Conservation (phyloP, 2,888 invertebrate species). For the Tortricodes alternella region DNA sequence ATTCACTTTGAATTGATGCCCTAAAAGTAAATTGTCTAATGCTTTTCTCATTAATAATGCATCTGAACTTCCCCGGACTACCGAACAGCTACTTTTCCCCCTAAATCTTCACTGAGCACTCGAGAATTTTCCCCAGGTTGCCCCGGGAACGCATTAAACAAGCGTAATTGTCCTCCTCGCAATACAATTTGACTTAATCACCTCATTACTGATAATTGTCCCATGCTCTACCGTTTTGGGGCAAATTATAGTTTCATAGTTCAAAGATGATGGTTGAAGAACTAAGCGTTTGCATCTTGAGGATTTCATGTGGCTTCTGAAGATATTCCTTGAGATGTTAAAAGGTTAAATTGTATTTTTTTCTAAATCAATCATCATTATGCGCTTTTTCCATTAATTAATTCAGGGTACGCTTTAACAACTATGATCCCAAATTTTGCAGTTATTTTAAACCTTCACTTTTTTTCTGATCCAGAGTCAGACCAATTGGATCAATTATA, state of each 20-base stretch:
- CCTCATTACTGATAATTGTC: constrained; percentile 56
- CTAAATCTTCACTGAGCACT: neutral
- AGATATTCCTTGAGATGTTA: no score
- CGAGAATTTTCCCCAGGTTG: constrained; percentile 4
- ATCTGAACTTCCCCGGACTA: neutral
- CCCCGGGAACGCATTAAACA: constrained; percentile 44
- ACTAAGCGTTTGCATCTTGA: no score
- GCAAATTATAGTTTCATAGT: constrained; percentile 28
- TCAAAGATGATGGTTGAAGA: no score
- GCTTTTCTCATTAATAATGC: neutral
- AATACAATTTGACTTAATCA: constrained; percentile 54
- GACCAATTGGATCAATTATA: no score
- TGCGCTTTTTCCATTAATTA: no score
- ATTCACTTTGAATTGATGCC: neutral
- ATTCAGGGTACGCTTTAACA: no score
- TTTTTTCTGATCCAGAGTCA: no score
- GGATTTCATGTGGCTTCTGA: no score
- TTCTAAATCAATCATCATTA: no score
- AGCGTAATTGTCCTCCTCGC: constrained; percentile 40
- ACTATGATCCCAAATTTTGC: no score
- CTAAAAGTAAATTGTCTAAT: neutral
- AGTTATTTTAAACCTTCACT: no score
- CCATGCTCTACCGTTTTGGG: constrained; percentile 36
- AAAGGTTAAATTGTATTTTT: no score
- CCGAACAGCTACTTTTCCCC: neutral